Evolutionary conservation across 2,888 invertebrate genomes (phyloP), one percentile per base, ranked within the genome.

Genomic region (Pherbina coryleti): DNA sequence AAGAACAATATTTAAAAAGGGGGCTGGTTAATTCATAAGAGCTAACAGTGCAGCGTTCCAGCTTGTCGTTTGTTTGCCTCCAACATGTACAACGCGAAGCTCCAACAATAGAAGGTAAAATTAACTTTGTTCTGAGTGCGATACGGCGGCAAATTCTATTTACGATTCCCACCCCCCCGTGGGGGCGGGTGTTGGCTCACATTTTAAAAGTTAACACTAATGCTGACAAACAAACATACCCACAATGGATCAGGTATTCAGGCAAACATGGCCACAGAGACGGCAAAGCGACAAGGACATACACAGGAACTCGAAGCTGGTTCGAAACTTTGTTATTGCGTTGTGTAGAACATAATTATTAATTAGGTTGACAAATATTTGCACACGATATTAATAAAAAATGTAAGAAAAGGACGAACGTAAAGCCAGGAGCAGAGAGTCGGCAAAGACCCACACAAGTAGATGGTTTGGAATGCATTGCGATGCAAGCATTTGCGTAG

Each of bases 301-400:
- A 5, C 17, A 14, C 55, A 28, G 1, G 25, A 57, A 5, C 72
- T 22, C 69, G 51, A 44, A 70, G 51, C 53, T 22, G 69, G n/a
- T n/a, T 70, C 25, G 78, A 82, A 82, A 82, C 80, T 83, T 83
- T 82, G 79, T 78, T 81, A 82, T 83, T 82, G 82, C 81, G 73
- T 82, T 82, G 82, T 83, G 82, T 81, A 81, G 82, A 84, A 83
- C 84, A 84, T 85, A 85, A 86, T 86, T 86, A 85, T 85, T 86
- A 86, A 86, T 86, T 85, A 86, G 84, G 82, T 84, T 84, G 84
- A 84, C 84, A 86, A 86, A 86, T 86, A 86, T 86, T 86, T 86
- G 82, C 84, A 79, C 82, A 85, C 83, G 82, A 81, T 80, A 83
- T 80, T 81, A 81, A 82, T 81, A 81, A 79, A 83, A 81, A 62